These are phyloP conservation scores for Protosalanx chinensis DNA, from an alignment of 2,797 vertebrate species.

Conservation along the genomic window DNA sequence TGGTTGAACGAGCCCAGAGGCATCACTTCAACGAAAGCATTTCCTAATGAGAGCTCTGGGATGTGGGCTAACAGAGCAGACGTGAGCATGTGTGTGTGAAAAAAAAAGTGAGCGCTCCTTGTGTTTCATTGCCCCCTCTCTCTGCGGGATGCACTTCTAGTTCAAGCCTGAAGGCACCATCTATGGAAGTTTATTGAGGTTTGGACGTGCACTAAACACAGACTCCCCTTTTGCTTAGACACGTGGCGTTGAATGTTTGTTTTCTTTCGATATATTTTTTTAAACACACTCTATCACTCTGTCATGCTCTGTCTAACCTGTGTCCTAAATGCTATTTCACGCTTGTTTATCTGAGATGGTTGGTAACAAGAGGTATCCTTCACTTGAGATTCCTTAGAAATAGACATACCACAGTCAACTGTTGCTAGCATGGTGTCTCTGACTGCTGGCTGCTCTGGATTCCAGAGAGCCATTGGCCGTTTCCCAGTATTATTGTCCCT, in stretches of 20 bases:
- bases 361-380: neutral
- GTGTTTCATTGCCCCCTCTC: neutral
- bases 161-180: neutral
- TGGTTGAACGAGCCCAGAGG: neutral
- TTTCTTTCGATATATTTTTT: neutral
- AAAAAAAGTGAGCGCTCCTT: neutral
- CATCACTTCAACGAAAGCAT: slow-evolving; percentile 9
- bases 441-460: neutral
- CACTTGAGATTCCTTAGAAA: neutral
- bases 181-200: neutral
- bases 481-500: slow-evolving; percentile 9
- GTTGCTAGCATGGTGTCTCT: neutral
- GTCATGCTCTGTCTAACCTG: neutral
- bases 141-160: neutral
- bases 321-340: neutral
- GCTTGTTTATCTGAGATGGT: neutral
- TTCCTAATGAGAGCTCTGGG: neutral
- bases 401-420: neutral
- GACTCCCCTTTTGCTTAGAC: neutral
- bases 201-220: neutral
- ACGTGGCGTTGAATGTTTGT: too few relatives aligned
- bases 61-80: neutral
- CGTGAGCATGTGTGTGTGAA: slow-evolving; percentile 10
- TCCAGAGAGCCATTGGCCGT: neutral
- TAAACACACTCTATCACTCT: neutral